Percentiles rank a stretch among this genome's conserved stretches.
Conservation (phyloP, 2,888 invertebrate species). For the Sphecodes monilicornis region DNA sequence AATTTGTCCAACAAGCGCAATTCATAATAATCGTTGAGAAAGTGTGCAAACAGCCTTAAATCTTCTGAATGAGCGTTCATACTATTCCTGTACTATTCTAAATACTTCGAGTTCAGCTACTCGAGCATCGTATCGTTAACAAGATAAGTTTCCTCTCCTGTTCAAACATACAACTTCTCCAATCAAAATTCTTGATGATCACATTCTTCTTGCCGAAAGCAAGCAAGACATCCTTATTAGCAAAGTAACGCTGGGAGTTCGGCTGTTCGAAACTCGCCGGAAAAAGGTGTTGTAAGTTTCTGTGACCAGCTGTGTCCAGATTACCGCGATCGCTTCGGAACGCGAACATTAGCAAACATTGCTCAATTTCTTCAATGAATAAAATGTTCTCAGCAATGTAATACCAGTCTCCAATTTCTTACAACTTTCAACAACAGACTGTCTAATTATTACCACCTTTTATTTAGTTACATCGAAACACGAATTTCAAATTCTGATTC, state of each 20-base stretch:
- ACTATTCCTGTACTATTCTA: neutral
- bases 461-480: neutral
- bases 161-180: slow-evolving; percentile 1
- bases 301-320: slow-evolving; percentile 13
- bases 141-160: slow-evolving; percentile 6
- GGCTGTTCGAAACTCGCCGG: neutral
- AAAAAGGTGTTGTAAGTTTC: slow-evolving; percentile 12
- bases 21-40: neutral
- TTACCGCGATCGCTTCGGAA: neutral
- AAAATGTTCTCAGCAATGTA: neutral
- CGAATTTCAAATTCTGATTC: neutral
- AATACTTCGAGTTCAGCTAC: neutral
- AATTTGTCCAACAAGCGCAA: neutral
- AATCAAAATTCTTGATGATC: slow-evolving; percentile 8
- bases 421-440: neutral
- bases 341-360: neutral
- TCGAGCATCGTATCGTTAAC: neutral
- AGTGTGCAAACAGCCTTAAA: neutral
- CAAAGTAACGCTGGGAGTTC: slow-evolving; percentile 3
- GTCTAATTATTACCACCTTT: neutral
- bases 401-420: neutral
- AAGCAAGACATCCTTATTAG: slow-evolving; percentile 17
- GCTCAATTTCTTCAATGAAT: neutral
- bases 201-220: neutral
- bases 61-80: neutral